Percentiles rank a stretch among this genome's conserved stretches.
These are phyloP conservation scores for Bimastos eiseni DNA, from an alignment of 2,888 invertebrate genomes.

Conservation along the genomic window DNA sequence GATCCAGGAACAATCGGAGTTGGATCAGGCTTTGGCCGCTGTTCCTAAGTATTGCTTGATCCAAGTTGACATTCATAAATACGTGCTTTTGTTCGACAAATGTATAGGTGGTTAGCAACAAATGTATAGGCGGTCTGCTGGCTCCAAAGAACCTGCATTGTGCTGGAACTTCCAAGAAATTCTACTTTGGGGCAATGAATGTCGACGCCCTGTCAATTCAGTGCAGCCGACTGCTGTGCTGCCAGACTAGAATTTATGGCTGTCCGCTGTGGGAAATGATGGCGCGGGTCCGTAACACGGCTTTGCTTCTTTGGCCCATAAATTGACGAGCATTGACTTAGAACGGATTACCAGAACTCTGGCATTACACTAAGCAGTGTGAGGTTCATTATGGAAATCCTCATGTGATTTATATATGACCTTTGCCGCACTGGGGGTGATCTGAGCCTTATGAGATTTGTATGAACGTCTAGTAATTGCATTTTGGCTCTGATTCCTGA, in stretches of 20 bases:
- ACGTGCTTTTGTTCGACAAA: neutral
- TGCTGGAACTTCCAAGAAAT: slow-evolving; percentile 6
- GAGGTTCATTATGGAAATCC: slow-evolving; percentile 7
- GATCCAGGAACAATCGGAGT: neutral
- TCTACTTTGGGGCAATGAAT: neutral
- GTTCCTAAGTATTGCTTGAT: neutral
- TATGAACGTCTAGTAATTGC: neutral
- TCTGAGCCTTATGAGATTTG: neutral
- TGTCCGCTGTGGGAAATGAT: neutral
- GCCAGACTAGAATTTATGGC: neutral
- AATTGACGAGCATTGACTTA: slow-evolving; percentile 6
- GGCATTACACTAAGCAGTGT: slow-evolving; percentile 1
- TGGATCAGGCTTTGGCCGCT: neutral
- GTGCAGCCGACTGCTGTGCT: neutral
- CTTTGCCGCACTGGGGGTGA: neutral
- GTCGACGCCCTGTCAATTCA: slow-evolving; percentile 9
- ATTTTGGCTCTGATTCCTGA: neutral
- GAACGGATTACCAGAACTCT: neutral
- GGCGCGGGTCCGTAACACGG: neutral
- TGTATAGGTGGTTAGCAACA: neutral
- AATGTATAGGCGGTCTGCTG: neutral
- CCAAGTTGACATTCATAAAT: neutral
- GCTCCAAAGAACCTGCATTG: neutral
- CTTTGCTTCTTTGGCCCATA: slow-evolving; percentile 6
- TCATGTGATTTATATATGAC: slow-evolving; percentile 13